Conservation (phyloP, 2,113 vertebrate genomes). For the Merops nubicus region DNA sequence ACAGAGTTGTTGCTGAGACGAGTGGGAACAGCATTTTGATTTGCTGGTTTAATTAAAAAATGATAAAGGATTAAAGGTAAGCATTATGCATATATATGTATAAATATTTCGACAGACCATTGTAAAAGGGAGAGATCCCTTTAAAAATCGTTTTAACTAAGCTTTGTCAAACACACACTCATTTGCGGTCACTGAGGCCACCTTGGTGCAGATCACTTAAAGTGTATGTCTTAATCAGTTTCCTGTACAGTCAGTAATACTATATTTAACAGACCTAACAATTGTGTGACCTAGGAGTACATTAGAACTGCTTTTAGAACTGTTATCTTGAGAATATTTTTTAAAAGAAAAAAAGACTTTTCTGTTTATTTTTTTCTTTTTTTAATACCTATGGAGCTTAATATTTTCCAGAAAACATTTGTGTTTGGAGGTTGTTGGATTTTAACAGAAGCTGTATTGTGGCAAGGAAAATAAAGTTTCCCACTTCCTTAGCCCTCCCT, state of each 20-base stretch:
- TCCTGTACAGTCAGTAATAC: slow-evolving; percentile 79
- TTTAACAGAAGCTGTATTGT: slow-evolving; percentile 45
- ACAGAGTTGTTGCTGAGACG: slow-evolving; percentile 80
- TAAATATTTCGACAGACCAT: slow-evolving; percentile 74
- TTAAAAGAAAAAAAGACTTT: neutral
- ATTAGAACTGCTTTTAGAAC: slow-evolving; percentile 64
- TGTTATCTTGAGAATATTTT: slow-evolving; percentile 30
- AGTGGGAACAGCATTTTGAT: slow-evolving; percentile 79
- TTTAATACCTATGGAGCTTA: neutral
- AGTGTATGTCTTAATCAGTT: slow-evolving; percentile 87
- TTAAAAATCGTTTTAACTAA: slow-evolving; percentile 83
- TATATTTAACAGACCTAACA: slow-evolving; percentile 79
- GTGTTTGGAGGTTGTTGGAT: neutral
- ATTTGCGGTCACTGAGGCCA: slow-evolving; percentile 85
- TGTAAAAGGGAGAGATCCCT: slow-evolving; percentile 77
- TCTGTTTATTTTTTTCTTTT: neutral
- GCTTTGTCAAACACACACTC: slow-evolving; percentile 85
- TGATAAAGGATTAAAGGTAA: slow-evolving; percentile 86
- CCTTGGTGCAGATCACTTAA: slow-evolving; percentile 84
- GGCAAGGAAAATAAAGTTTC: slow-evolving; percentile 62
- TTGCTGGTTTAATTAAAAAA: slow-evolving; percentile 84
- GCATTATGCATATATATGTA: slow-evolving; percentile 73
- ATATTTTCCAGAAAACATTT: slow-evolving; percentile 37
- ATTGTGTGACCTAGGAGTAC: slow-evolving; percentile 71
- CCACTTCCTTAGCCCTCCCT: neutral